A percentile compares a stretch with the other conserved stretches of the same genome.
Evolutionary conservation across 92 coral and sea anemone species (phyloP).

Genomic region (Porites evermanni): DNA sequence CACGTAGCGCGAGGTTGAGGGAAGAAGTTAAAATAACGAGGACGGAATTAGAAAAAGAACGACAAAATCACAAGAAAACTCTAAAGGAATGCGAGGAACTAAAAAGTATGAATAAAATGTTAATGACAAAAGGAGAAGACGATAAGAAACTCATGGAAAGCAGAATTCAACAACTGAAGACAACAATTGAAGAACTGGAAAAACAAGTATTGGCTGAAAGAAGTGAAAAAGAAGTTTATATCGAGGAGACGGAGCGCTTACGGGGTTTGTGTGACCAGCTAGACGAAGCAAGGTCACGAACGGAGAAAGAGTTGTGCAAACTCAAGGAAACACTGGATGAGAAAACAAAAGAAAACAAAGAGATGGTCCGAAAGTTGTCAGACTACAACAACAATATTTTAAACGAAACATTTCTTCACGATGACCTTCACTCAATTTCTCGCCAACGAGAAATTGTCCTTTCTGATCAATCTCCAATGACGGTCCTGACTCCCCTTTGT

Average conservation of each 20-base stretch:
- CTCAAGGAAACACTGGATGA: constrained; percentile 8
- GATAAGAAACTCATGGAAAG: constrained; percentile 27
- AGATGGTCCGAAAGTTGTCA: not conserved
- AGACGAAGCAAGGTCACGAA: constrained; percentile 6
- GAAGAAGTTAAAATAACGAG: constrained; percentile 11
- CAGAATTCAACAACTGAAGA: not conserved
- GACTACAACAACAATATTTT: not conserved
- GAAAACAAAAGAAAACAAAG: constrained; percentile 13
- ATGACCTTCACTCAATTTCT: not conserved
- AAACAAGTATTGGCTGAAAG: not conserved
- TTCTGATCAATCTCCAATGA: not conserved
- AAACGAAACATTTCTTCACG: not conserved
- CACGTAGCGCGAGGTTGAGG: constrained; percentile 21
- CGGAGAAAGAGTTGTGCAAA: not conserved
- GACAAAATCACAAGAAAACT: constrained; percentile 53
- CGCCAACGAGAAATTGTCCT: not conserved
- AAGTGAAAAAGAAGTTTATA: not conserved
- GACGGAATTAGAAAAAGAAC: constrained; percentile 48
- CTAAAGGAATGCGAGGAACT: constrained; percentile 76
- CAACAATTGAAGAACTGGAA: not conserved
- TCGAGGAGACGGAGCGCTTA: constrained; percentile 1
- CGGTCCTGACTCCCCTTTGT: not conserved
- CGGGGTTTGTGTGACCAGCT: constrained; percentile 16
- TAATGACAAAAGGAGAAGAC: constrained; percentile 54
- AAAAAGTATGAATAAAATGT: constrained; percentile 67